Conservation (phyloP, 2,888 invertebrate species). For the Alentia gelatinosa region DNA sequence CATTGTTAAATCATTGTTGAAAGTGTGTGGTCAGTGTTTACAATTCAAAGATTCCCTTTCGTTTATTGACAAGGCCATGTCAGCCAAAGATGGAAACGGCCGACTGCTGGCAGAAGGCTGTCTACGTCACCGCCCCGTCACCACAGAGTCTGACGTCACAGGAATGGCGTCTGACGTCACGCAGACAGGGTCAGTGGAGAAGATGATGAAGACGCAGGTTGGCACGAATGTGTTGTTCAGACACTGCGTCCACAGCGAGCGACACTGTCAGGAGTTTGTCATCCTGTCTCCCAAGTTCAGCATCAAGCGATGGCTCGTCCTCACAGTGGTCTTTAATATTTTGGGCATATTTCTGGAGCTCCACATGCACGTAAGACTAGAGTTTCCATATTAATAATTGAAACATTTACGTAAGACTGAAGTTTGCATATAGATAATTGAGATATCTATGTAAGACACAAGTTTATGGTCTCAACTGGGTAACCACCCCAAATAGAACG, state of each 20-base stretch:
- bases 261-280: conserved; percentile 50
- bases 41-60: no score
- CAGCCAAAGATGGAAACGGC: neutral
- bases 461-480: no score
- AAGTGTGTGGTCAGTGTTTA: no score
- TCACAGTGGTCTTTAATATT: conserved; percentile 40
- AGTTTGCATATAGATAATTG: no score
- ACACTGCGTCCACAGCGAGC: neutral
- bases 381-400: no score
- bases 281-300: conserved; percentile 52
- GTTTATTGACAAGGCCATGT: neutral
- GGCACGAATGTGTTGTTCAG: neutral
- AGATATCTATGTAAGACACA: neutral
- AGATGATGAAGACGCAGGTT: conserved; percentile 12
- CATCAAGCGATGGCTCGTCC: conserved; percentile 26
- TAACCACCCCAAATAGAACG: no score
- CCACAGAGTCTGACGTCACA: neutral
- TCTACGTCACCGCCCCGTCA: neutral
- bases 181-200: neutral
- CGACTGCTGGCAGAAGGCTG: no score
- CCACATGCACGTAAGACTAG: conserved; percentile 36
- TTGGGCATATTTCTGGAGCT: conserved; percentile 38
- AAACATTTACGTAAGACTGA: no score
- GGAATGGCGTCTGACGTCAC: neutral
- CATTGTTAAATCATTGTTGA: no score